Evolutionary conservation across 1,140 invertebrate genomes (phyloP), one percentile per base, ranked within the genome.

Genomic region (Argopecten irradians): DNA sequence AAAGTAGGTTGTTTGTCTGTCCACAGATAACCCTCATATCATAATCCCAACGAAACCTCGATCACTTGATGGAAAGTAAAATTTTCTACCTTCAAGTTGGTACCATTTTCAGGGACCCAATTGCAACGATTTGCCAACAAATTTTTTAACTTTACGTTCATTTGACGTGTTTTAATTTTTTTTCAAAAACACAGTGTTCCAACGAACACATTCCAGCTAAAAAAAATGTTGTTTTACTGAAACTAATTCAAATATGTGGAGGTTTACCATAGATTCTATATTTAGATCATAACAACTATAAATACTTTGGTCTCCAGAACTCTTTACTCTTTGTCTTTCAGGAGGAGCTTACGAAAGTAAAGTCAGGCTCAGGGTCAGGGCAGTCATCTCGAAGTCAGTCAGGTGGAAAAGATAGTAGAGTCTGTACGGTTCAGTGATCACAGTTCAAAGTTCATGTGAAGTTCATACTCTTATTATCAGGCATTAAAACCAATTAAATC

Each of bases 1-100:
- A 93, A 94, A 92, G 92, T 94, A 90, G 87, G 89, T 33, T 9
- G 19, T 84, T 82, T 5, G 14, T 5, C 34, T 14, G 36, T n/a
- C 33, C 11, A 36, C 13, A n/a, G 32, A n/a, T n/a, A 14, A 16
- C 83, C 32, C 19, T 22, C 34, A 83, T n/a, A 83, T 34, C 34
- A 33, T 22, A 9, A 34, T 33, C 43, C 34, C 32, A 43, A 22
- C 83, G 32, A 34, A 28, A 43, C 32, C 82, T 82, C 8, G 0
- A 32, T 39, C 39, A n/a, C 19, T 16, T 32, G 8, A 7, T 28
- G 83, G 3, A 1, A n/a, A 43, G 28, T 36, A 8, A 14, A 55
- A 5, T 28, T 87, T 33, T 71, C 36, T 71, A 35, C 1, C 34
- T 82, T 28, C n/a, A n/a, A n/a, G n/a, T n/a, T n/a, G n/a, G n/a